These are phyloP conservation scores for Suncus etruscus DNA, from an alignment of 2,113 vertebrate species.

Conservation along the genomic window DNA sequence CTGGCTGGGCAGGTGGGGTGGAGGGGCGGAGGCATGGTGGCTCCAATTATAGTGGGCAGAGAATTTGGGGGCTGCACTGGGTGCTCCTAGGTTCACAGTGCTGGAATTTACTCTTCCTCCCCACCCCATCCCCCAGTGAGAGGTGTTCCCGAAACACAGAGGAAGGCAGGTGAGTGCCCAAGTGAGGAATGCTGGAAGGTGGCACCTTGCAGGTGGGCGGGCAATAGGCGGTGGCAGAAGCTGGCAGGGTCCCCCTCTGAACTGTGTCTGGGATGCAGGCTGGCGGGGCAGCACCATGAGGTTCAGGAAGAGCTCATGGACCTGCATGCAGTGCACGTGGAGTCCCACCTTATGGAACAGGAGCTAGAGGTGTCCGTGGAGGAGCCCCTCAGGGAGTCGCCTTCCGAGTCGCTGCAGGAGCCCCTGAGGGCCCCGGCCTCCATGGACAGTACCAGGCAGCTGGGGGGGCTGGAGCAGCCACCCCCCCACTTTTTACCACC, in stretches of 20 bases:
- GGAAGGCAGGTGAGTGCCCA: conserved; percentile 61
- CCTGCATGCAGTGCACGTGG: conserved; percentile 19
- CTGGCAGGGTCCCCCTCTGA: too few relatives aligned
- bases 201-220: too few relatives aligned
- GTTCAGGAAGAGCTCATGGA: conserved; percentile 56
- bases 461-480: background rate
- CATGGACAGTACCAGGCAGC: too few relatives aligned
- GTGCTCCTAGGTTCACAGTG: background rate
- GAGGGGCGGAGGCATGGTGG: too few relatives aligned
- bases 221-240: too few relatives aligned
- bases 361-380: conserved; percentile 43
- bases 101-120: background rate
- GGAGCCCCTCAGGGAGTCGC: too few relatives aligned
- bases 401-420: background rate
- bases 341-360: conserved; percentile 51
- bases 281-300: conserved; percentile 35
- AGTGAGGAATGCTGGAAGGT: too few relatives aligned
- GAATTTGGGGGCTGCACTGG: too few relatives aligned
- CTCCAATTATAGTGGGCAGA: background rate
- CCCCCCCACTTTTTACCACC: fast-evolving
- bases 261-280: background rate
- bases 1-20: background rate
- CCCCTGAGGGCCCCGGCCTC: background rate
- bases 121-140: conserved; percentile 57
- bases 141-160: background rate